A percentile compares a stretch with the other conserved stretches of the same genome.
Conservation (phyloP, 2,113 vertebrate genomes). For the Otolemur garnettii region DNA sequence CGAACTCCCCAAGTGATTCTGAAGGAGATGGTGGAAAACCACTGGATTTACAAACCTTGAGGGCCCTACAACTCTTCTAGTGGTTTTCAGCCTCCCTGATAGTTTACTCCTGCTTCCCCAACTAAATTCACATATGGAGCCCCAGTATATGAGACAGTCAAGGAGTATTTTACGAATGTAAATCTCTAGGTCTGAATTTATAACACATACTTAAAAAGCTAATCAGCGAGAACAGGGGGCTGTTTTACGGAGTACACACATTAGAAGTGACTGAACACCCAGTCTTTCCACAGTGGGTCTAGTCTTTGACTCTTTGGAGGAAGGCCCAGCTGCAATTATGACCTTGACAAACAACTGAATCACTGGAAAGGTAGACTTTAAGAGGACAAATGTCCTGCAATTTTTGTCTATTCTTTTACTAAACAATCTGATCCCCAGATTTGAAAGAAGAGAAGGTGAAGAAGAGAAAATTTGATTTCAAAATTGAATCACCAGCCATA, state of each 20-base stretch:
- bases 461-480: not conserved
- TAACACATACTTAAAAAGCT: not conserved
- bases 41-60: not conserved
- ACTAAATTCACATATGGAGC: not conserved
- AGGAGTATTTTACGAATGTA: not conserved
- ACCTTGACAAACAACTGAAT: not conserved
- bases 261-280: not conserved
- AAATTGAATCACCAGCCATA: not conserved
- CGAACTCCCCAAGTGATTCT: not conserved
- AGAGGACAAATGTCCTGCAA: not conserved
- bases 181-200: not conserved
- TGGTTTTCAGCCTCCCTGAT: not conserved
- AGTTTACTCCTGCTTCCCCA: not conserved
- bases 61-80: not conserved
- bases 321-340: not conserved
- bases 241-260: not conserved
- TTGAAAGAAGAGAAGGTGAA: constrained; percentile 34
- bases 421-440: not conserved
- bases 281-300: not conserved
- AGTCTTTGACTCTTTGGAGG: not conserved
- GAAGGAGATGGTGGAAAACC: not conserved
- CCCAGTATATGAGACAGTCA: not conserved
- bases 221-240: not conserved
- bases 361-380: not conserved
- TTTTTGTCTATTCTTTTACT: not conserved